A percentile compares a stretch with the other conserved stretches of the same genome.
phyloP scores from a whole-genome alignment of 1,140 invertebrate species.

The Pectinophora gossypiella region DNA sequence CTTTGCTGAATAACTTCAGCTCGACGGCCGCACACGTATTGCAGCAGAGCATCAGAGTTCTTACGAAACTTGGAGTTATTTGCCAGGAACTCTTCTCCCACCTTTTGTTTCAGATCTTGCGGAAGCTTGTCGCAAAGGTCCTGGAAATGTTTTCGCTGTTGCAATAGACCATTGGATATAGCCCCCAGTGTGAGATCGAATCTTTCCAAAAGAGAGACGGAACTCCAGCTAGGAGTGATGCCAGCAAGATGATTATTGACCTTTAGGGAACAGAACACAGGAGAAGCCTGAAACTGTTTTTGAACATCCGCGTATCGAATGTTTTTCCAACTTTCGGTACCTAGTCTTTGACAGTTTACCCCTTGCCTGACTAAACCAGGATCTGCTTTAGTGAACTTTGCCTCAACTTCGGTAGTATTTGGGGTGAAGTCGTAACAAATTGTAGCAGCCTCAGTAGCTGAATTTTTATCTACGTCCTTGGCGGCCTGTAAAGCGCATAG shows the following conservation, averaged over 20 bases:
- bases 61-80: conserved; percentile 4
- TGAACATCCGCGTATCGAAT: conserved; percentile 28
- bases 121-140: background rate
- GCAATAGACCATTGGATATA: conserved; percentile 3
- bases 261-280: conserved; percentile 21
- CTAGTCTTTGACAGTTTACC: conserved; percentile 17
- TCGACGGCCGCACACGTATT: conserved; percentile 6
- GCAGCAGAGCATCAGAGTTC: background rate
- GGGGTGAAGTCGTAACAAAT: background rate
- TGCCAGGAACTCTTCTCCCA: background rate
- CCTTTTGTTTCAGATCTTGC: background rate
- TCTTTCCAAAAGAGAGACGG: conserved; percentile 2
- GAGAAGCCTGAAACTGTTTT: conserved; percentile 27
- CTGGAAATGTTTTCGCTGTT: conserved; percentile 1
- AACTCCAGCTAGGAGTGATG: conserved; percentile 5
- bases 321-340: conserved; percentile 23
- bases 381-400: conserved; percentile 1
- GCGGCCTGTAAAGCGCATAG: too few species aligned
- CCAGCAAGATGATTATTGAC: conserved; percentile 8
- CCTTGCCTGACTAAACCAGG: conserved; percentile 6
- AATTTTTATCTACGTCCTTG: too few species aligned
- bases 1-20: conserved; percentile 5
- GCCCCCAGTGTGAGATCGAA: conserved; percentile 7
- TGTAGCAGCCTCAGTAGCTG: too few species aligned
- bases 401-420: conserved; percentile 5